Conservation (phyloP, 2,113 vertebrate genomes). For the Peromyscus californicus region DNA sequence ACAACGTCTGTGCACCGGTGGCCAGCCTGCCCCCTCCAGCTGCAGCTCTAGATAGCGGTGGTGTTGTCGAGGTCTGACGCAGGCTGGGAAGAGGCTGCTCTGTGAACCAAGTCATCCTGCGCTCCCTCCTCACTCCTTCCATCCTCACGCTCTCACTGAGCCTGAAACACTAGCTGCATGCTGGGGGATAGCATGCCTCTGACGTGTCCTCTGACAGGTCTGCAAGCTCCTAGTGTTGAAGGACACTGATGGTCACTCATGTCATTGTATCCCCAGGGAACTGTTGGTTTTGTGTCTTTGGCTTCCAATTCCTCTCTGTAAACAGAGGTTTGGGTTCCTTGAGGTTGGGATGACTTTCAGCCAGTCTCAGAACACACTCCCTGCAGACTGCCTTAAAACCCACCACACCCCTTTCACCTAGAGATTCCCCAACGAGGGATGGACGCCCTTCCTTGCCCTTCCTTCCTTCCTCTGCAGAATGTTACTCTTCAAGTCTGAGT, state of each 20-base stretch:
- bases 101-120: background rate
- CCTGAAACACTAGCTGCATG: conserved; percentile 3
- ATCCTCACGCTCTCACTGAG: background rate
- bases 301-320: conserved; percentile 62
- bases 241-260: conserved; percentile 6
- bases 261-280: conserved; percentile 39
- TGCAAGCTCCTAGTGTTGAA: conserved; percentile 46
- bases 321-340: conserved; percentile 73
- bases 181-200: conserved; percentile 48
- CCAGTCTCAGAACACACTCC: conserved; percentile 26
- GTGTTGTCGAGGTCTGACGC: background rate
- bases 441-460: background rate
- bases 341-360: conserved; percentile 58
- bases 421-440: background rate
- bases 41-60: background rate
- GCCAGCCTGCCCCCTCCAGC: background rate
- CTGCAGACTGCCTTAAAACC: background rate
- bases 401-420: background rate
- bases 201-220: conserved; percentile 39
- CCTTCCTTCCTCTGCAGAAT: background rate
- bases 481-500: background rate
- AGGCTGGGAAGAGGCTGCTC: background rate
- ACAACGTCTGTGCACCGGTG: background rate
- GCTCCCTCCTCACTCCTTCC: too few species aligned
- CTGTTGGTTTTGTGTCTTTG: conserved; percentile 70